Percentiles rank a stretch among this genome's conserved stretches.
These are phyloP conservation scores for Acheta domesticus DNA, from an alignment of 2,888 invertebrate genomes.

Conservation along the genomic window DNA sequence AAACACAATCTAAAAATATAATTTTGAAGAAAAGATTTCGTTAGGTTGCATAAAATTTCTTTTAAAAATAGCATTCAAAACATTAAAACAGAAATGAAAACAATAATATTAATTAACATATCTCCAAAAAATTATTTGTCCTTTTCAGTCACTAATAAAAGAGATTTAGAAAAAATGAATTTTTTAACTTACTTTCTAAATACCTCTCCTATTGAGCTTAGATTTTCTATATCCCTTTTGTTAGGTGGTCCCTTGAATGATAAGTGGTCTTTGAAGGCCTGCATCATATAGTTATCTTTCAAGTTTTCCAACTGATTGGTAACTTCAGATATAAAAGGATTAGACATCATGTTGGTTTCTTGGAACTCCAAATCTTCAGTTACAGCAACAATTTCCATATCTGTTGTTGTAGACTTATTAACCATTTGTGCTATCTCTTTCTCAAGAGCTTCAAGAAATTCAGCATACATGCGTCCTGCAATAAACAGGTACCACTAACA, in stretches of 20 bases:
- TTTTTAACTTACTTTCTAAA: conserved; percentile 18
- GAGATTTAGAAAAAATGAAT: too few species aligned
- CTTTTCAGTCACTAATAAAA: too few species aligned
- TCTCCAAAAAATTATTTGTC: too few species aligned
- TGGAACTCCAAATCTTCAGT: background rate
- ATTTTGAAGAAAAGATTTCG: too few species aligned
- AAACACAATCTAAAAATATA: too few species aligned
- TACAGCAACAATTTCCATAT: background rate
- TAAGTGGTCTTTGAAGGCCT: conserved; percentile 26
- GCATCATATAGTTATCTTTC: conserved; percentile 23
- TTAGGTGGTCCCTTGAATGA: conserved; percentile 19
- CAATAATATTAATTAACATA: too few species aligned
- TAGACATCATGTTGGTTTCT: background rate
- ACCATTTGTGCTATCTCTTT: background rate
- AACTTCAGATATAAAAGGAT: conserved; percentile 20
- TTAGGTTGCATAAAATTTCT: too few species aligned
- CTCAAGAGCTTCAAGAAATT: background rate
- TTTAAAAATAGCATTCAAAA: too few species aligned
- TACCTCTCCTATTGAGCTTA: background rate
- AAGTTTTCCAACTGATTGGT: conserved; percentile 21
- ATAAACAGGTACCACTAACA: background rate
- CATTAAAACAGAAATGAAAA: too few species aligned
- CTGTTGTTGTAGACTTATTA: background rate
- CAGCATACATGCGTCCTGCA: background rate
- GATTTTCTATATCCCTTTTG: background rate